Percentiles rank a stretch among this genome's conserved stretches.
Conservation (phyloP, 2,888 invertebrate species). For the Orthosia gothica region DNA sequence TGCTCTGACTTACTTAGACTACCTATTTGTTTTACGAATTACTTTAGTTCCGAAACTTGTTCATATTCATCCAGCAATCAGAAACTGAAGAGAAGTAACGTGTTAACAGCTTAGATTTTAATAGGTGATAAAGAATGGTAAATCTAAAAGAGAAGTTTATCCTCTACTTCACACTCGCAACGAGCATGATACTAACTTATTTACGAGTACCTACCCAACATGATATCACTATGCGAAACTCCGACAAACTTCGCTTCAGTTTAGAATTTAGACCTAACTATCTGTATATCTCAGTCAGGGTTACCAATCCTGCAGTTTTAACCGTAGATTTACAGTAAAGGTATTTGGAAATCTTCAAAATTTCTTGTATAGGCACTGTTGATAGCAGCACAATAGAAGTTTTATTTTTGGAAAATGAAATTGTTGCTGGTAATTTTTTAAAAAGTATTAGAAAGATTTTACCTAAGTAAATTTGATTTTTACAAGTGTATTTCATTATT, state of each 20-base stretch:
- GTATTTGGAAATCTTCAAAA: neutral
- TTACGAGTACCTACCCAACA: conserved; percentile 30
- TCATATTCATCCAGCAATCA: too few relatives aligned
- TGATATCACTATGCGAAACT: conserved; percentile 48
- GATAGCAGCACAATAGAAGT: too few relatives aligned
- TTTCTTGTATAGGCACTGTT: neutral
- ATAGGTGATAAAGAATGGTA: neutral
- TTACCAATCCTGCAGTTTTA: neutral
- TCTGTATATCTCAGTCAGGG: conserved; percentile 3
- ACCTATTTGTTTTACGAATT: too few relatives aligned
- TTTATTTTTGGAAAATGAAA: too few relatives aligned
- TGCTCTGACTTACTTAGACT: too few relatives aligned
- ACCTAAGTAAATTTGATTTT: too few relatives aligned
- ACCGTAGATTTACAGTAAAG: neutral
- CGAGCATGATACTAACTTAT: conserved; percentile 37
- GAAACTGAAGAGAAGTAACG: too few relatives aligned
- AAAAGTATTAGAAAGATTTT: too few relatives aligned
- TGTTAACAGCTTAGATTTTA: neutral
- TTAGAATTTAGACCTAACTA: conserved; percentile 25
- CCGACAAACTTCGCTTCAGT: conserved; percentile 27
- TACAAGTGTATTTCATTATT: too few relatives aligned
- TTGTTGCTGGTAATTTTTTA: too few relatives aligned
- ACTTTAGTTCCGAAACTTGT: too few relatives aligned
- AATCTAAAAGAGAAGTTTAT: neutral
- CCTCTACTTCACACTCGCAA: conserved; percentile 10